phyloP scores from a whole-genome alignment of 53 echinoderm and acorn worm genomes.

The Mesocentrotus franciscanus region DNA sequence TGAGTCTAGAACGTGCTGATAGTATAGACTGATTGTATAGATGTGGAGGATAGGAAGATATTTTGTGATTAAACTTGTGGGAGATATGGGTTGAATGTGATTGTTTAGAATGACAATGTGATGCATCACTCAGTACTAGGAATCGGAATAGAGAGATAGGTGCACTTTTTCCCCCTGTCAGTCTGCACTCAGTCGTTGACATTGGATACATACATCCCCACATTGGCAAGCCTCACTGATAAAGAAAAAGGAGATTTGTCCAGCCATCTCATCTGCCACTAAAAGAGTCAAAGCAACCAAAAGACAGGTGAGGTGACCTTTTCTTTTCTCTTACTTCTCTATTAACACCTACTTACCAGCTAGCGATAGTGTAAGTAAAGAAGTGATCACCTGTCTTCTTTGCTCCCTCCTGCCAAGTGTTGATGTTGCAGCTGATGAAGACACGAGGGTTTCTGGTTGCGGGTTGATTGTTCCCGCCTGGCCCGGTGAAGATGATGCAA shows the following conservation, averaged over 20 bases:
- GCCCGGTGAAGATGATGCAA: background rate
- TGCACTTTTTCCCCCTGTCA: background rate
- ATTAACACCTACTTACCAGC: slow-evolving; percentile 48
- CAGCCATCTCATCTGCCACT: background rate
- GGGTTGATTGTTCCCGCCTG: background rate
- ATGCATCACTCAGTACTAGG: slow-evolving; percentile 5
- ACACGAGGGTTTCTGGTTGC: slow-evolving; percentile 26
- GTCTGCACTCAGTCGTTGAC: background rate
- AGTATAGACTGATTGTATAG: slow-evolving; percentile 15
- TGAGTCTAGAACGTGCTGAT: background rate
- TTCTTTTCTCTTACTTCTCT: slow-evolving; percentile 30
- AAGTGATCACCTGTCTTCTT: slow-evolving; percentile 41
- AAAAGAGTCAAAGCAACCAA: background rate
- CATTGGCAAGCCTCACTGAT: background rate
- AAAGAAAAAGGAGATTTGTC: slow-evolving; percentile 10
- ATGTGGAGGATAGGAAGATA: background rate
- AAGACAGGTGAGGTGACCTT: slow-evolving; percentile 55
- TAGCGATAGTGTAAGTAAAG: slow-evolving; percentile 23
- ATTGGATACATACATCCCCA: background rate
- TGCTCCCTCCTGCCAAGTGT: slow-evolving; percentile 30
- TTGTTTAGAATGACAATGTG: background rate
- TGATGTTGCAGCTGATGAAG: slow-evolving; percentile 43
- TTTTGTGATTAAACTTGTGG: background rate
- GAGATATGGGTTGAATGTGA: background rate
- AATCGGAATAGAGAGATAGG: background rate